Evolutionary conservation across 2,888 invertebrate genomes (phyloP).

Genomic region (Limnephilus rhombicus): DNA sequence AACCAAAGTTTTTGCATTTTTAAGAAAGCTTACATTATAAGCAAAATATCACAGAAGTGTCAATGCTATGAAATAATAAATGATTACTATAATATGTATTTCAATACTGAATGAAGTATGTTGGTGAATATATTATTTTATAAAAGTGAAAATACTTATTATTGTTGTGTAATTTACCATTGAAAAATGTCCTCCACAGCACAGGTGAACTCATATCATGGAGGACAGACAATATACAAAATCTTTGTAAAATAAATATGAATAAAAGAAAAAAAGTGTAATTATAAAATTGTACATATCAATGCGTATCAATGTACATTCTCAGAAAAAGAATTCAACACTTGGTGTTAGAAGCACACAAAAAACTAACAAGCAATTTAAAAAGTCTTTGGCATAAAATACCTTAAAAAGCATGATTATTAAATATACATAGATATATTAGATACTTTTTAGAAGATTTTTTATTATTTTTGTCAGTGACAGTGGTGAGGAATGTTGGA

Average conservation of each 20-base stretch:
- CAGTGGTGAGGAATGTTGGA: constrained; percentile 21
- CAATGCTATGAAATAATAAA: constrained; percentile 36
- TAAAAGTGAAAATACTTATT: background rate
- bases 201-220: too few species aligned
- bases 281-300: background rate
- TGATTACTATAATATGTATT: background rate
- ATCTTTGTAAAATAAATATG: too few species aligned
- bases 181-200: too few species aligned
- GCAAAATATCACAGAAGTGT: constrained; percentile 48
- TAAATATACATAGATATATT: too few species aligned
- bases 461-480: constrained; percentile 30
- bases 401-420: background rate
- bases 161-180: too few species aligned
- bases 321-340: background rate
- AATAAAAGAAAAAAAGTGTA: too few species aligned
- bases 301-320: background rate
- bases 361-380: background rate
- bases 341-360: background rate
- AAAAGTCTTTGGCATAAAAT: constrained; percentile 1
- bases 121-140: background rate
- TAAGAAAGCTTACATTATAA: background rate
- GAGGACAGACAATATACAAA: too few species aligned
- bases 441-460: background rate
- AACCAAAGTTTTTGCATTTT: background rate
- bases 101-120: background rate